Percentiles rank a stretch among this genome's conserved stretches.
phyloP scores from a whole-genome alignment of 2,113 vertebrate genomes.

The Taxidea taxus region DNA sequence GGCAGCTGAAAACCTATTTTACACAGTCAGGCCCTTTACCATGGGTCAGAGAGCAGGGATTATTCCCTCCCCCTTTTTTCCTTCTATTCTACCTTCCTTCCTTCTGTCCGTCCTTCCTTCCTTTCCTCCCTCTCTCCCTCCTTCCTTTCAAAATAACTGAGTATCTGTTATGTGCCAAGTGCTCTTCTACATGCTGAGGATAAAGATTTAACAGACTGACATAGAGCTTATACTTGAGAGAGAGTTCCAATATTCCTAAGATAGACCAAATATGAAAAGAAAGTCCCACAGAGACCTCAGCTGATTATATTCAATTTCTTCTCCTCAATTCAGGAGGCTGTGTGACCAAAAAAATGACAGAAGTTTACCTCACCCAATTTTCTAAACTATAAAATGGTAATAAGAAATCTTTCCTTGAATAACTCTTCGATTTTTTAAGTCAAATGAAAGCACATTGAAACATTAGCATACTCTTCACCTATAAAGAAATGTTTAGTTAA shows the following conservation, averaged over 20 bases:
- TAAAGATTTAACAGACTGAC: neutral
- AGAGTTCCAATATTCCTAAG: neutral
- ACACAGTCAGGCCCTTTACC: neutral
- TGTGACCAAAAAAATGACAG: neutral
- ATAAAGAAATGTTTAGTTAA: neutral
- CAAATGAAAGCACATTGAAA: neutral
- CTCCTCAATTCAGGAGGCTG: neutral
- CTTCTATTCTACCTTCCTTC: neutral
- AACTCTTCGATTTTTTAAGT: conserved; percentile 16
- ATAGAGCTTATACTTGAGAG: neutral
- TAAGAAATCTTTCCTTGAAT: conserved; percentile 20
- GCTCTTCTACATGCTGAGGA: neutral
- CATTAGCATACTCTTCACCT: neutral
- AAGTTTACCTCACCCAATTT: neutral
- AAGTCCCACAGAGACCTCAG: neutral
- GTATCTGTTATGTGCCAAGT: neutral
- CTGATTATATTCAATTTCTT: neutral
- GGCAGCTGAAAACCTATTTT: neutral
- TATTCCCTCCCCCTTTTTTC: neutral
- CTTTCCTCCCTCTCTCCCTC: too few species aligned
- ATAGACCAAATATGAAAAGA: neutral
- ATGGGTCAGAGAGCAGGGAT: neutral
- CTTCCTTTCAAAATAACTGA: neutral
- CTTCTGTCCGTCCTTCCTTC: neutral
- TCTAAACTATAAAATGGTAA: neutral